A percentile compares a stretch with the other conserved stretches of the same genome.
These are phyloP conservation scores for Scomber japonicus DNA, from an alignment of 2,113 vertebrate species.

Conservation along the genomic window DNA sequence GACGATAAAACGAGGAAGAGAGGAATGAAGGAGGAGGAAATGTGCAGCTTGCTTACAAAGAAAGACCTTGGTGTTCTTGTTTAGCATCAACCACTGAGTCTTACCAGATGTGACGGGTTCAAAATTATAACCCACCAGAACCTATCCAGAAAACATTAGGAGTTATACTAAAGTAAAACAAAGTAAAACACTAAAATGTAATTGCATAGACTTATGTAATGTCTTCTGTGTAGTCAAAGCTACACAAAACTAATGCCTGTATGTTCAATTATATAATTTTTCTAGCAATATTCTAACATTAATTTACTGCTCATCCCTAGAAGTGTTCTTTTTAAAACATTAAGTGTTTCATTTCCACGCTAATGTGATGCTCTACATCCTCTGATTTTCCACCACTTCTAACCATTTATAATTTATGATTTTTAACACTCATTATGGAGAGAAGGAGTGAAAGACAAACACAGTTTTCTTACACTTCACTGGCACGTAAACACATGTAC, in stretches of 20 bases:
- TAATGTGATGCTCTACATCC: background rate
- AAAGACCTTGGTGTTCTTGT: constrained; percentile 27
- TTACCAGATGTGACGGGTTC: background rate
- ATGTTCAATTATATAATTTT: no score
- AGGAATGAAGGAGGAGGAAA: constrained; percentile 7
- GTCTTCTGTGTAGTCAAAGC: background rate
- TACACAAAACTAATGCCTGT: no score
- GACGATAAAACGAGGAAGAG: constrained; percentile 21
- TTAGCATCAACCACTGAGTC: background rate
- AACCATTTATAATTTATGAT: background rate
- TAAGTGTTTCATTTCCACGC: background rate
- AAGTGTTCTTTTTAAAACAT: no score
- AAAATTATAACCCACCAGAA: background rate
- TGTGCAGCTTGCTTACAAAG: constrained; percentile 11
- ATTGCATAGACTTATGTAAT: background rate
- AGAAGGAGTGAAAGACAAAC: background rate
- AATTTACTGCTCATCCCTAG: background rate
- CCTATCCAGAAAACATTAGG: no score
- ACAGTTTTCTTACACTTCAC: background rate
- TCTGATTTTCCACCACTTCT: background rate
- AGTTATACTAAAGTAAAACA: no score
- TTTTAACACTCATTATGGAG: constrained; percentile 7
- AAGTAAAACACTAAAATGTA: no score
- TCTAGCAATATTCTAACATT: no score
- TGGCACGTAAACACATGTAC: background rate